Evolutionary conservation across 2,113 vertebrate genomes (phyloP).

Genomic region (Boleophthalmus pectinirostris): DNA sequence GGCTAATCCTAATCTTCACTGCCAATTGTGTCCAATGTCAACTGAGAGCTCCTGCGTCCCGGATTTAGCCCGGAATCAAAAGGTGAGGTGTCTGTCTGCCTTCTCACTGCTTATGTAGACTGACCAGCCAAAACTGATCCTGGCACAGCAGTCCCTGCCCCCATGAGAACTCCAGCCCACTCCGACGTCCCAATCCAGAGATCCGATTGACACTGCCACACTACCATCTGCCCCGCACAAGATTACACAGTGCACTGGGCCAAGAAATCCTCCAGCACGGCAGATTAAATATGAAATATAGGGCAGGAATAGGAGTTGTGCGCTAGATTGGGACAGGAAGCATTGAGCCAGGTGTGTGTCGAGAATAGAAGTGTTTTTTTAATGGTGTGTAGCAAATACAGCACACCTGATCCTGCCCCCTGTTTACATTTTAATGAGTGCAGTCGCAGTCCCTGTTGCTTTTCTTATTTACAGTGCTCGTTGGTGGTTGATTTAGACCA

Average conservation of each 20-base stretch:
- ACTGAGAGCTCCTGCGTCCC: conserved; percentile 19
- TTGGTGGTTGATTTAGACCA: conserved; percentile 24
- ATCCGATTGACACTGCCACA: conserved; percentile 59
- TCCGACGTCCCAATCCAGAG: conserved; percentile 55
- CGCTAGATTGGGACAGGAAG: conserved; percentile 38
- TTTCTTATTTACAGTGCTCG: conserved; percentile 19
- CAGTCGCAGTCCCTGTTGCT: conserved; percentile 10
- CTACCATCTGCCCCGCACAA: conserved; percentile 71
- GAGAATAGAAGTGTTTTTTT: conserved; percentile 3
- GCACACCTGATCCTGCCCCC: conserved; percentile 1
- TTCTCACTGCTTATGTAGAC: conserved; percentile 23
- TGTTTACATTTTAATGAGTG: conserved; percentile 27
- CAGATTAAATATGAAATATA: conserved; percentile 79
- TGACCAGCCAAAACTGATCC: conserved; percentile 46
- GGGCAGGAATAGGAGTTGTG: conserved; percentile 61
- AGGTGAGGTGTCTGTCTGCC: conserved; percentile 33
- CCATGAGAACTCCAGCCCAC: conserved; percentile 43
- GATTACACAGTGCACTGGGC: conserved; percentile 66
- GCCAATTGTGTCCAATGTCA: conserved; percentile 42
- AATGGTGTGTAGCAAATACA: not conserved
- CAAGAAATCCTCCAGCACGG: conserved; percentile 68
- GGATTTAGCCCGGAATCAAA: conserved; percentile 31
- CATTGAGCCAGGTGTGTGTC: conserved; percentile 1
- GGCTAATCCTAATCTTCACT: conserved; percentile 57
- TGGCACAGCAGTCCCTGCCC: conserved; percentile 10